These are phyloP conservation scores for Gadus chalcogrammus DNA, from an alignment of 2,113 vertebrate genomes.

Conservation along the genomic window DNA sequence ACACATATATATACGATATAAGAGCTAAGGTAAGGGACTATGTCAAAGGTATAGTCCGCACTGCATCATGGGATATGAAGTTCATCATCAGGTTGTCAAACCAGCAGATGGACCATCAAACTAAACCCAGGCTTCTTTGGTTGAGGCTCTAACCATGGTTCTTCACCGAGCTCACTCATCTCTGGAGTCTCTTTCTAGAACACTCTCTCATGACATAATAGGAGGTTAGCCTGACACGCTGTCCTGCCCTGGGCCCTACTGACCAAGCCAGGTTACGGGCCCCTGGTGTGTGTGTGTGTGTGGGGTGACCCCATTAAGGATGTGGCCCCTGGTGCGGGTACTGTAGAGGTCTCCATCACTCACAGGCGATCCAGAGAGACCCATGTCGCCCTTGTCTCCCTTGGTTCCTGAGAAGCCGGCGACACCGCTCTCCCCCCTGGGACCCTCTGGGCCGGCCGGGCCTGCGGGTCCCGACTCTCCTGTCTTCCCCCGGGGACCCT, in stretches of 20 bases:
- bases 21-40: not conserved
- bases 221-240: constrained; percentile 19
- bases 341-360: constrained; percentile 58
- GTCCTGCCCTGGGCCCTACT: not conserved
- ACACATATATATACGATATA: not conserved
- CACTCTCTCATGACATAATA: constrained; percentile 39
- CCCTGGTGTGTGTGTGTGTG: constrained; percentile 7
- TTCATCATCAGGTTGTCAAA: too few species aligned
- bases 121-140: too few species aligned
- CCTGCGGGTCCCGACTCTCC: constrained; percentile 85
- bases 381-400: constrained; percentile 84
- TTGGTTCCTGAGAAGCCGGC: constrained; percentile 80
- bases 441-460: constrained; percentile 80
- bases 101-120: too few species aligned
- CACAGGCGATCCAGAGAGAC: constrained; percentile 82
- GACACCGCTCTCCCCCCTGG: constrained; percentile 81
- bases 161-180: not conserved
- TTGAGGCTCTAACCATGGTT: too few species aligned
- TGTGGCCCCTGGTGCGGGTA: not conserved
- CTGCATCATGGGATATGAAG: too few species aligned
- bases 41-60: not conserved
- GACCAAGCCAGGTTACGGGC: constrained; percentile 13
- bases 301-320: too few species aligned
- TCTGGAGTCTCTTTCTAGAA: constrained; percentile 1
- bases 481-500: constrained; percentile 91